phyloP scores from a whole-genome alignment of 2,113 vertebrate genomes.

The Cygnus atratus region DNA sequence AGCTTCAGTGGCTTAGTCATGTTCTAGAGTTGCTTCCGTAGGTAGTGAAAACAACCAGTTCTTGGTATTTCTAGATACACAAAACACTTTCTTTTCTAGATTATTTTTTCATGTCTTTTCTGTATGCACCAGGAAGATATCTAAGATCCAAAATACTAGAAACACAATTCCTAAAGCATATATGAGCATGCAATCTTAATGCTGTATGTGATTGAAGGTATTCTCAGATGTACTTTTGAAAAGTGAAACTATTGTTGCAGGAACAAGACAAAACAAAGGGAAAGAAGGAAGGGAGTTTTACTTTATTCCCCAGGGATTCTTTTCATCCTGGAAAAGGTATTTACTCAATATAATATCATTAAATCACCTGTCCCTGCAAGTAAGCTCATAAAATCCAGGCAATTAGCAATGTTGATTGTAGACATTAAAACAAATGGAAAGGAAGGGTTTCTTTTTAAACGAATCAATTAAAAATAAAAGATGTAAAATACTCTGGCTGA shows the following conservation, averaged over 20 bases:
- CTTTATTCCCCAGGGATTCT: not conserved
- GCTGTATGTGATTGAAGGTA: not conserved
- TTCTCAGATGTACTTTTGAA: not conserved
- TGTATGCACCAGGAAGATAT: not conserved
- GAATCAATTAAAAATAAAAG: not conserved
- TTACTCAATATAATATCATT: not conserved
- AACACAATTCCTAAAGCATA: not conserved
- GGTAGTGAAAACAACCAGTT: not conserved
- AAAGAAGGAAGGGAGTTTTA: slow-evolving; percentile 18
- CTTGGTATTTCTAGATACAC: not conserved
- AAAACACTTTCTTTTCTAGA: not conserved
- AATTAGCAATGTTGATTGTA: not conserved
- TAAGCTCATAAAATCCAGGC: not conserved
- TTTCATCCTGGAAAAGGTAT: slow-evolving; percentile 14
- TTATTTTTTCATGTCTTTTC: not conserved
- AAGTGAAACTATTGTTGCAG: not conserved
- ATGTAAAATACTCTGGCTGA: not conserved
- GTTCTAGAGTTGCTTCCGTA: not conserved
- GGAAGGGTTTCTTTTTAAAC: not conserved
- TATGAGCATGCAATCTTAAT: not conserved
- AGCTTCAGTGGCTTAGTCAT: not conserved
- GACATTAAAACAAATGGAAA: not conserved
- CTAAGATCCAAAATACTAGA: not conserved
- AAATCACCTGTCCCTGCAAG: slow-evolving; percentile 15
- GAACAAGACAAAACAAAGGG: not conserved